Conservation (phyloP, 2,797 vertebrate species). For the Ctenochaetus hawaiiensis region DNA sequence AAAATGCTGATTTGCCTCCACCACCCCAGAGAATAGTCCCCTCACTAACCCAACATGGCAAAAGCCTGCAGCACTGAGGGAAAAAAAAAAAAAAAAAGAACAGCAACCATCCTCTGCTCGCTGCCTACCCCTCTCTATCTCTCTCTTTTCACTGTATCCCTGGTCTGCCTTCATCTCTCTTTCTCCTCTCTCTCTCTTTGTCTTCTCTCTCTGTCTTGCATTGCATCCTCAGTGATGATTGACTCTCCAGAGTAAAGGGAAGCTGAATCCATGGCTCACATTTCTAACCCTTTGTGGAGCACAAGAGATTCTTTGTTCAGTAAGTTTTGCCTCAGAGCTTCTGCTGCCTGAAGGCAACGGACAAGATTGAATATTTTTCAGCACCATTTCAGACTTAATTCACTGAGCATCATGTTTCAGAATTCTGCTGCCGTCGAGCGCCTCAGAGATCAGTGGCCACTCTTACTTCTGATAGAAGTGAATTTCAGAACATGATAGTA, state of each 20-base stretch:
- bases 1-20: slow-evolving; percentile 70
- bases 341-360: slow-evolving; percentile 71
- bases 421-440: slow-evolving; percentile 40
- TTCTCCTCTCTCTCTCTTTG: slow-evolving; percentile 35
- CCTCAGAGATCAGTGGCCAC: slow-evolving; percentile 47
- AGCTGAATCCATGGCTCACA: slow-evolving; percentile 79
- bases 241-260: slow-evolving; percentile 83
- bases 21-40: slow-evolving; percentile 55
- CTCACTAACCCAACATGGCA: slow-evolving; percentile 61
- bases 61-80: slow-evolving; percentile 58
- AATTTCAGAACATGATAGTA: slow-evolving; percentile 28
- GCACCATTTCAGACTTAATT: slow-evolving; percentile 82
- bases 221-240: slow-evolving; percentile 81
- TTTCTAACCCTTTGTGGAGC: slow-evolving; percentile 80
- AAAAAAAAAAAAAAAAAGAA: slow-evolving; percentile 37
- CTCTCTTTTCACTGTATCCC: slow-evolving; percentile 39
- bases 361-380: slow-evolving; percentile 80
- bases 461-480: slow-evolving; percentile 48
- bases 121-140: slow-evolving; percentile 28
- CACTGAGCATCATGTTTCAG: slow-evolving; percentile 68
- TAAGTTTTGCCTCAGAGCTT: slow-evolving; percentile 78
- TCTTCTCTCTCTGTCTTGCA: slow-evolving; percentile 57
- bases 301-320: slow-evolving; percentile 85
- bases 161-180: slow-evolving; percentile 28
- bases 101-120: slow-evolving; percentile 52